These are phyloP conservation scores for Athalia cordata DNA, from an alignment of 2,888 invertebrate species.

Conservation along the genomic window DNA sequence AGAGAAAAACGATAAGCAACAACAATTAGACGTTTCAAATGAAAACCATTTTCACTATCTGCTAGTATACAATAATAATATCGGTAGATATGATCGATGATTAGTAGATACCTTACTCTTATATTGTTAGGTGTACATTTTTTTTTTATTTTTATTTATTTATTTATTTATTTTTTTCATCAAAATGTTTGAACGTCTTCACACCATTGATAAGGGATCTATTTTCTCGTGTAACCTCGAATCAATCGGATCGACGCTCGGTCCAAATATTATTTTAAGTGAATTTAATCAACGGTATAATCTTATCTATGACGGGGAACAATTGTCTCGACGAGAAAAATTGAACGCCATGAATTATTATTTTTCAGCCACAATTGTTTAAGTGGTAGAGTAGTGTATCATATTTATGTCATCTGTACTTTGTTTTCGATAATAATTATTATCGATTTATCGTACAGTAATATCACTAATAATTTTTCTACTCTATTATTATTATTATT, in stretches of 20 bases:
- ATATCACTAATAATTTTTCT: conserved; percentile 31
- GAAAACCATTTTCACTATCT: conserved; percentile 33
- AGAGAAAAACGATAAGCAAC: conserved; percentile 33
- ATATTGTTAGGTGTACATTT: conserved; percentile 34
- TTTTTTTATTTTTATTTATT: background rate
- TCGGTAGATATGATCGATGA: conserved; percentile 46
- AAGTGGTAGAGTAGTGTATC: too few relatives aligned
- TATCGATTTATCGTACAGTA: conserved; percentile 29
- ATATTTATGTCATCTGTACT: conserved; percentile 10
- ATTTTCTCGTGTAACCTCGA: background rate
- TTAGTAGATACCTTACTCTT: conserved; percentile 30
- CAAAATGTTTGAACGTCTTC: conserved; percentile 3
- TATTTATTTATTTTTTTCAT: conserved; percentile 5
- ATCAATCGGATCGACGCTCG: too few relatives aligned
- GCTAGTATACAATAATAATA: conserved; percentile 41
- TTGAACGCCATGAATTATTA: too few relatives aligned
- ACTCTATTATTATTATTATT: background rate
- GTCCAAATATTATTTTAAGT: too few relatives aligned
- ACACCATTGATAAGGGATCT: background rate
- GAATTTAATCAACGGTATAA: too few relatives aligned
- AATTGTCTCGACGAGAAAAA: too few relatives aligned
- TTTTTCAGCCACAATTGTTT: too few relatives aligned
- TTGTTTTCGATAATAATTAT: background rate
- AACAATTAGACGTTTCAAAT: conserved; percentile 38
- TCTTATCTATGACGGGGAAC: too few relatives aligned